A percentile compares a stretch with the other conserved stretches of the same genome.
phyloP scores from a whole-genome alignment of 23 tunicate genomes.

The Aplidium turbinatum region DNA sequence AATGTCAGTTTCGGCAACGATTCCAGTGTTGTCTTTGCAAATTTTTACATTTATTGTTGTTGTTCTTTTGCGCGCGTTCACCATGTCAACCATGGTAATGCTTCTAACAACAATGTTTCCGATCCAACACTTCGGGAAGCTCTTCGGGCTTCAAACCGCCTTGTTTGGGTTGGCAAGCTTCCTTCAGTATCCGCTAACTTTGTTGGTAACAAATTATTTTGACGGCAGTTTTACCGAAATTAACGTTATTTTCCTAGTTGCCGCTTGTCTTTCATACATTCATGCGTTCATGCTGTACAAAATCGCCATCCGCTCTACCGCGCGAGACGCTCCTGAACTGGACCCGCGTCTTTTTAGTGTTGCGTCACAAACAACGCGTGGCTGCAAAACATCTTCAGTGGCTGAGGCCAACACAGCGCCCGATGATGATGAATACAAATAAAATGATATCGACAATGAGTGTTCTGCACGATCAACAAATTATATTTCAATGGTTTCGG shows the following conservation, averaged over 20 bases:
- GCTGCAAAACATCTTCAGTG: no score
- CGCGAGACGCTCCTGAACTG: no score
- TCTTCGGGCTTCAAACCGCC: constrained; percentile 1
- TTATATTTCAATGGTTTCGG: no score
- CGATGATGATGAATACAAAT: no score
- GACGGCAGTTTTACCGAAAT: constrained; percentile 7
- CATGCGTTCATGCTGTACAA: no score
- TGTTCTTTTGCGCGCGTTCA: constrained; percentile 13
- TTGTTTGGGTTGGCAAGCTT: constrained; percentile 2
- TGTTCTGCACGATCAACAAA: no score
- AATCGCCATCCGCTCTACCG: no score
- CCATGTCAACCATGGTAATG: not conserved
- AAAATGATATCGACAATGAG: no score
- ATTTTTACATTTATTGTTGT: not conserved
- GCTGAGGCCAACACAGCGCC: no score
- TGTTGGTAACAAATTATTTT: not conserved
- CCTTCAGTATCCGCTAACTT: not conserved
- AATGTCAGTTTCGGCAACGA: constrained; percentile 9
- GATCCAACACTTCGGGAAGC: constrained; percentile 16
- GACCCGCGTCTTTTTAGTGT: no score
- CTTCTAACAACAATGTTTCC: constrained; percentile 14
- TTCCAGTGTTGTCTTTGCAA: constrained; percentile 2
- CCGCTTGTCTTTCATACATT: no score
- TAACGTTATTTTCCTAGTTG: constrained; percentile 7
- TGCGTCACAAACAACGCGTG: no score